Evolutionary conservation across 2,888 invertebrate species (phyloP).

Genomic region (Rhingia campestris): DNA sequence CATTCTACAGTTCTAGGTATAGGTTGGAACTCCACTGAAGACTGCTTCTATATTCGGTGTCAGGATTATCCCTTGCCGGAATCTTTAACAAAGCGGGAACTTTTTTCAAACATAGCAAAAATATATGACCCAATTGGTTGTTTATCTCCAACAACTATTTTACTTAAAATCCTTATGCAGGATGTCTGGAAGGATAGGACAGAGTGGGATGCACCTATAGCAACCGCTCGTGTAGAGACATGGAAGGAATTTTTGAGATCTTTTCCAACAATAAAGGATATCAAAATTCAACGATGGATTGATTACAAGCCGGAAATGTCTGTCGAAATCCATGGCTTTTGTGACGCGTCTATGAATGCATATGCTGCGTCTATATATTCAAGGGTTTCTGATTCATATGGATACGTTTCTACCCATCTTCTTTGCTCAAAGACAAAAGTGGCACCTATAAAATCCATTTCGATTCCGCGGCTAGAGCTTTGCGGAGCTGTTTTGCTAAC

Average conservation of each 20-base stretch:
- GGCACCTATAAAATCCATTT: conserved; percentile 51
- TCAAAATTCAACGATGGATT: too few relatives aligned
- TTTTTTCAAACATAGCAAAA: conserved; percentile 61
- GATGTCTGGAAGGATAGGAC: conserved; percentile 57
- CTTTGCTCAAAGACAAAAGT: too few relatives aligned
- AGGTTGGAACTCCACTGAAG: too few relatives aligned
- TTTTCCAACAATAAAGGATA: conserved; percentile 9
- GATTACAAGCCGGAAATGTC: too few relatives aligned
- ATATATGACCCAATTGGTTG: too few relatives aligned
- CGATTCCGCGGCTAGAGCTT: conserved; percentile 52
- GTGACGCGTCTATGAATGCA: conserved; percentile 58
- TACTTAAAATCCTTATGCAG: conserved; percentile 61
- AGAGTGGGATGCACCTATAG: conserved; percentile 49
- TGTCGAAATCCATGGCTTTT: conserved; percentile 62
- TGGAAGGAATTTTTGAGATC: conserved; percentile 13
- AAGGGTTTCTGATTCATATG: neutral
- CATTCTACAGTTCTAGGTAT: neutral
- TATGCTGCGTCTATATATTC: conserved; percentile 43
- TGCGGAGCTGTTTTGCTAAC: conserved; percentile 50
- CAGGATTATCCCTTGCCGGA: conserved; percentile 6
- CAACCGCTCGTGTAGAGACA: neutral
- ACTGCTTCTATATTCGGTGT: conserved; percentile 4
- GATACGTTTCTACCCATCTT: neutral
- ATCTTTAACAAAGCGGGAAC: conserved; percentile 57
- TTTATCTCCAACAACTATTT: too few relatives aligned